Base-by-base conservation (phyloP, 2,113 vertebrate species). In the Corythornis vintsioides region DNA sequence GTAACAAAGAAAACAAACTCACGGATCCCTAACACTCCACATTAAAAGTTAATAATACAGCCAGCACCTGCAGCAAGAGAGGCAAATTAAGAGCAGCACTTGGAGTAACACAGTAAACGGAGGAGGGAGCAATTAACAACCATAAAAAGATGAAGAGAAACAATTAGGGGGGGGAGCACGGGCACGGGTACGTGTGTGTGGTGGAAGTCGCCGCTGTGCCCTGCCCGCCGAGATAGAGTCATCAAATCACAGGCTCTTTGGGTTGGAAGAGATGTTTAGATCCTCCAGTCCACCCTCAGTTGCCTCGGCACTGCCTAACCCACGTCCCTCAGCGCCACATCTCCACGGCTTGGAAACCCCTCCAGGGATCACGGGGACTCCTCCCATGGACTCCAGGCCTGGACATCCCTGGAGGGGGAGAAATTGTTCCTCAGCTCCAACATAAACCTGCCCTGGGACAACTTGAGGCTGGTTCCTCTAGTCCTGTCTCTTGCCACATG, bases 81-180 rank as follows among this genome's bases (percentile, higher is more conserved):
- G 69, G 90, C 71, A 76, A 93, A 96, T 96, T 93, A 94, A 95
- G 95, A 97, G 95, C 95, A 94, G 95, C 95, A 72, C 95, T 95
- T 86, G 90, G 96, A 95, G 94, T 89, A 96, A 91, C 94, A 86
- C 79, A 24, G 97, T 93, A 95, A 94, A 82, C 55, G 67, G 92
- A 94, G 95, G 96, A 95, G 96, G 96, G 95, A 97, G 97, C 96
- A 97, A 97, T 98, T 97, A 97, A 86, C 87, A 93, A 79, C 94
- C 78, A 15, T 87, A 84, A 93, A 94, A 94, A 80, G 94, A 95
- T 65, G 92, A 92, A 87, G 90, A 86, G 96, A 71, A 91, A 86
- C 88, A 77, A 91, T 91, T 70, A 64, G 43, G 59, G 71, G 26
- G 29, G 47, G 33, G 59, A 50, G 60, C 3, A 1, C 14, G 13